phyloP scores from a whole-genome alignment of 1,140 invertebrate genomes.

The Drosophila fuyamai region DNA sequence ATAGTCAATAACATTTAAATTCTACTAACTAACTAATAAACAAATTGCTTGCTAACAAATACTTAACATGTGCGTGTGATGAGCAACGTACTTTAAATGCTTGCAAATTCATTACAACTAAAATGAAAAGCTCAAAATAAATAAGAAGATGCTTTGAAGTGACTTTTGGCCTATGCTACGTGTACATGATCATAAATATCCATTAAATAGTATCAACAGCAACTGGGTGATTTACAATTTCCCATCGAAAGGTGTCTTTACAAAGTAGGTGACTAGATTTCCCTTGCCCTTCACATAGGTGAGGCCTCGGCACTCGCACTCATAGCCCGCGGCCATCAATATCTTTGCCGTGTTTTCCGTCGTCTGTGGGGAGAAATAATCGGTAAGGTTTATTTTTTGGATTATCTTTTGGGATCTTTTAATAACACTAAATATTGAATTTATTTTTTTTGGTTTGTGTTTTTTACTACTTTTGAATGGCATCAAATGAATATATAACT shows the following conservation, averaged over 20 bases:
- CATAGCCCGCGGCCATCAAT: slow-evolving; percentile 92
- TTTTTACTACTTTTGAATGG: no score
- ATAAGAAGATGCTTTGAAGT: slow-evolving; percentile 69
- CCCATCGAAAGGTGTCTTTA: slow-evolving; percentile 91
- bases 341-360: slow-evolving; percentile 96
- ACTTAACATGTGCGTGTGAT: slow-evolving; percentile 52
- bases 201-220: slow-evolving; percentile 57
- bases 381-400: not conserved
- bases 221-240: slow-evolving; percentile 79
- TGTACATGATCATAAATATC: slow-evolving; percentile 48
- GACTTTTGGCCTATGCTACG: slow-evolving; percentile 45
- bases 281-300: slow-evolving; percentile 98
- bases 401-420: not conserved
- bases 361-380: slow-evolving; percentile 50
- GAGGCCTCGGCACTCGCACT: slow-evolving; percentile 93
- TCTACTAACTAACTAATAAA: slow-evolving; percentile 62
- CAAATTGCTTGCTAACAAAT: slow-evolving; percentile 45
- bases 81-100: slow-evolving; percentile 73
- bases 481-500: no score
- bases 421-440: not conserved
- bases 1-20: slow-evolving; percentile 59
- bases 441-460: not conserved
- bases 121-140: slow-evolving; percentile 69
- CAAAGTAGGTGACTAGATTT: slow-evolving; percentile 95
- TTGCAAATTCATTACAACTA: slow-evolving; percentile 64